These are phyloP conservation scores for Athrips mouffetella DNA, from an alignment of 2,888 invertebrate species.

Conservation along the genomic window DNA sequence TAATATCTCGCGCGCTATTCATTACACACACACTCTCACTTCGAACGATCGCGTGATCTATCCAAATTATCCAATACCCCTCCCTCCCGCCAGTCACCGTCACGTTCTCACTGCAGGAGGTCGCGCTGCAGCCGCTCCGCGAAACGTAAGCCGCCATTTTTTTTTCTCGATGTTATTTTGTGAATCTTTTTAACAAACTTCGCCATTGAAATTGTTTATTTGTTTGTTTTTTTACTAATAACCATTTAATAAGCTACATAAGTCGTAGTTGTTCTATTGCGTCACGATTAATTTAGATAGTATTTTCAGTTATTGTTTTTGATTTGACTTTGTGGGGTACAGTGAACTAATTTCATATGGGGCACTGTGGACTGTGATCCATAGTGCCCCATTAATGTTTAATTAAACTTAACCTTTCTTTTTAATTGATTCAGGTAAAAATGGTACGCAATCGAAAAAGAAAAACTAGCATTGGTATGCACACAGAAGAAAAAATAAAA, in stretches of 20 bases:
- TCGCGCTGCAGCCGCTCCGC: constrained; percentile 1
- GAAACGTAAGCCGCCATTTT: constrained; percentile 6
- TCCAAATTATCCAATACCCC: neutral
- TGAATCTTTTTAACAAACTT: neutral
- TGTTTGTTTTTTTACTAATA: neutral
- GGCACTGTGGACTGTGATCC: too few species aligned
- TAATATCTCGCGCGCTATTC: neutral
- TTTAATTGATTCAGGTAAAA: constrained; percentile 13
- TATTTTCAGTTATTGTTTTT: neutral
- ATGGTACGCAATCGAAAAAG: constrained; percentile 22
- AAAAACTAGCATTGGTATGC: constrained; percentile 21
- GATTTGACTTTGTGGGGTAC: constrained; percentile 8
- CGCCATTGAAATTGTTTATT: neutral
- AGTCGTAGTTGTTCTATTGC: neutral
- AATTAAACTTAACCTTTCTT: neutral
- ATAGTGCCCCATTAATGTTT: neutral
- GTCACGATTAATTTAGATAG: neutral
- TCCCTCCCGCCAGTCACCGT: neutral
- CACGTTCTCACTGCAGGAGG: neutral
- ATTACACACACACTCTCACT: neutral
- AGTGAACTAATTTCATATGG: neutral
- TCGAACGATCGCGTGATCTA: neutral
- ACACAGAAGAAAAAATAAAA: constrained; percentile 20
- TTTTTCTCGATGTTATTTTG: constrained; percentile 3
- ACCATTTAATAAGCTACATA: neutral